Evolutionary conservation across 2,888 invertebrate genomes (phyloP), one percentile per base, ranked within the genome.

Genomic region (Ochlodes sylvanus): DNA sequence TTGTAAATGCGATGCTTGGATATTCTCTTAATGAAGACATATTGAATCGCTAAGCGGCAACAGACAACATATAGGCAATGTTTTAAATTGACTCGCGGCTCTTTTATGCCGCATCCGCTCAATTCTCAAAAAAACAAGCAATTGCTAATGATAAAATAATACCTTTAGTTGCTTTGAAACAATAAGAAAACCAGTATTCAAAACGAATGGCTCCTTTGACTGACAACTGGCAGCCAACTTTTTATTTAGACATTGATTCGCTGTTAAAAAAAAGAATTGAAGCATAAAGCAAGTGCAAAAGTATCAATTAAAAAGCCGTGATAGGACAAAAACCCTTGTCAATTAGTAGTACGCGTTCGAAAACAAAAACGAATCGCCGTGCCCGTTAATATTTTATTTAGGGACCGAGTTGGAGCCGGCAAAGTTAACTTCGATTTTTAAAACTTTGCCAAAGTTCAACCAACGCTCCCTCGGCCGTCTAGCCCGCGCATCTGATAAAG

Each of bases 11-110:
- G 87, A 86, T 87, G 87, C 87, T 87, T 86, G 87, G 89, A 90
- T 89, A 87, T 88, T 87, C 89, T 77, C 88, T 90, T 93, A 93
- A 93, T 93, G 92, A 93, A 93, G 92, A 92, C 92, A 92, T 93
- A 93, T 93, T 92, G 92, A 92, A 90, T 90, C 89, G 90, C 88
- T 84, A 87, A 90, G 84, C 89, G 87, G 86, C 86, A 79, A 84
- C 83, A 81, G 89, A 87, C 88, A 88, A 88, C 83, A 87, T 88
- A 88, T 90, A 89, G 87, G 85, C 90, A 86, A 89, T 87, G 89
- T 85, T 88, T 77, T 88, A 90, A 90, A 91, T 89, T 91, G 92
- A 90, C 89, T 76, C 85, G 89, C 86, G 87, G 87, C 77, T 79
- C 86, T 87, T 90, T 87, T 87, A 84, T 67, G 32, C 56, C 34